Percentiles rank a stretch among this genome's conserved stretches.
Evolutionary conservation across 2,113 vertebrate genomes (phyloP).

Genomic region (Atlantisia rogersi): DNA sequence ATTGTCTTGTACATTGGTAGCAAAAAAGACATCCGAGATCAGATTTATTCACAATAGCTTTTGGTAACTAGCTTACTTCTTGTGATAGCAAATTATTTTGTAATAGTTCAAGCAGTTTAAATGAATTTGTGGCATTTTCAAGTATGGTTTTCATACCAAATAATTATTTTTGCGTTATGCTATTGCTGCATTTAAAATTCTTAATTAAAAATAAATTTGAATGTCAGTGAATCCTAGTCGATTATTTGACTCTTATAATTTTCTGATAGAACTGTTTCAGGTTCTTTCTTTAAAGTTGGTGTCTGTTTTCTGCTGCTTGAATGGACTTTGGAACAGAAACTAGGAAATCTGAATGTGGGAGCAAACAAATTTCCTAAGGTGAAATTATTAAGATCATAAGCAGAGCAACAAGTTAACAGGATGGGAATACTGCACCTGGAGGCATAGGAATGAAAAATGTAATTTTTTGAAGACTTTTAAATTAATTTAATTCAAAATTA

Average conservation of each 20-base stretch:
- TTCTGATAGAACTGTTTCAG: background rate
- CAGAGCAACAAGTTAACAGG: background rate
- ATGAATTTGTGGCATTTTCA: background rate
- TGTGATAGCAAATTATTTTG: background rate
- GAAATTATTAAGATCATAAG: background rate
- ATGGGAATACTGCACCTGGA: background rate
- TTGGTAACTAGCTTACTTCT: background rate
- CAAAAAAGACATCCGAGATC: background rate
- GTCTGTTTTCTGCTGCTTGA: background rate
- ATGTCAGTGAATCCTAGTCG: background rate
- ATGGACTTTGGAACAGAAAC: constrained; percentile 32
- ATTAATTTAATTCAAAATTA: background rate
- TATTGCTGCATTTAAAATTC: background rate
- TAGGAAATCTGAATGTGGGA: background rate
- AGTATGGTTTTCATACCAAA: background rate
- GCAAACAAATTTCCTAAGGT: background rate
- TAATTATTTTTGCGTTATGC: background rate
- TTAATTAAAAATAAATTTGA: background rate
- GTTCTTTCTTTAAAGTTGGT: background rate
- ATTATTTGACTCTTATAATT: background rate
- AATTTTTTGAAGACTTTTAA: background rate
- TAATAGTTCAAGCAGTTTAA: background rate
- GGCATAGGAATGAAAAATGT: background rate
- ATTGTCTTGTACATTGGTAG: background rate
- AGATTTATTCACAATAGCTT: background rate